Evolutionary conservation across 2,797 vertebrate species (phyloP), one percentile per base, ranked within the genome.

Genomic region (Atherinosoma microstoma): DNA sequence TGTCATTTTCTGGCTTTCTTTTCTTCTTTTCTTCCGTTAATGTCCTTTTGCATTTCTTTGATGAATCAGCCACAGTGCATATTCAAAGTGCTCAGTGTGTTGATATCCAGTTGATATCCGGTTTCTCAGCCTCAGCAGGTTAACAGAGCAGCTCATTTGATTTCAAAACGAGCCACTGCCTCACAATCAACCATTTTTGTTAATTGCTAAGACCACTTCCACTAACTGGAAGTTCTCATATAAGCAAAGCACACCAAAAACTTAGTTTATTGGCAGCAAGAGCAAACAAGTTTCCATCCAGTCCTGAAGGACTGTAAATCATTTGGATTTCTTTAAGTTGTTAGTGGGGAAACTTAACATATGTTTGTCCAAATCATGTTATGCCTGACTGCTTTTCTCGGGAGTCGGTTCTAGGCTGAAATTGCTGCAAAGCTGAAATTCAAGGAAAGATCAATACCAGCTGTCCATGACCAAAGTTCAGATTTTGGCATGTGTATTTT

Each of bases 171-270:
- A 40, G 38, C 24, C 18, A 47, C 29, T 22, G 45, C 16, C 30
- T 34, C 62, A 51, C 45, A 64, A 20, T 45, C 29, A 30, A 51
- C 62, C 30, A 16, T 64, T 51, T 51, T 51, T 51, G 45, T 51
- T 49, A n/a, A 13, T 49, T 18, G 2, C 18, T 32, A 34, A 30
- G 30, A 64, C n/a, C 20, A 3, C 20, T 51, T 22, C 47, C n/a
- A 22, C 20, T 49, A n/a, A 49, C 4, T 47, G 2, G 15, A 15
- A 13, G 11, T 3, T 40, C 18, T 47, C 3, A 24, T 4, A 53
- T 12, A 11, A 22, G 11, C 10, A 29, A 13, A 27, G 11, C 24
- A 29, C 24, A 29, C 24, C 51, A 54, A 16, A 29, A 5, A 6
- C 51, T 29, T 27, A 13, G 13, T 24, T 29, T 54, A 54, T 54